Conservation (phyloP, 2,113 vertebrate species). For the Nycticryphes semicollaris region DNA sequence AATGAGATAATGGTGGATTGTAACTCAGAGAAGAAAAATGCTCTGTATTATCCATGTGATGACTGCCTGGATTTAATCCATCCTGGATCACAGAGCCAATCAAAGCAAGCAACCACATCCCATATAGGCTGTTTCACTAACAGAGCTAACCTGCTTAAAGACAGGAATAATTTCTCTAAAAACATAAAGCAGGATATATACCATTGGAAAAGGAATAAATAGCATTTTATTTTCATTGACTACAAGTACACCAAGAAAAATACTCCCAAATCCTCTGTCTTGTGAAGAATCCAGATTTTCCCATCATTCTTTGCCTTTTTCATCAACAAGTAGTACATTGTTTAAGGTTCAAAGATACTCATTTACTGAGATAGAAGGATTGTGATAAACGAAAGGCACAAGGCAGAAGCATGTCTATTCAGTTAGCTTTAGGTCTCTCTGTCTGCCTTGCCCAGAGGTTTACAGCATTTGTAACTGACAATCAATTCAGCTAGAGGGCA, state of each 20-base stretch:
- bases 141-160: background rate
- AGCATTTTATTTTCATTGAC: background rate
- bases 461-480: background rate
- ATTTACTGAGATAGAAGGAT: background rate
- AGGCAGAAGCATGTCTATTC: background rate
- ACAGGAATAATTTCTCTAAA: background rate
- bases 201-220: background rate
- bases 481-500: background rate
- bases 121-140: background rate
- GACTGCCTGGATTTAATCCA: background rate
- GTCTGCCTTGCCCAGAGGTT: background rate
- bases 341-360: background rate
- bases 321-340: background rate
- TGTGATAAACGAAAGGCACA: background rate
- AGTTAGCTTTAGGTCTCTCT: background rate
- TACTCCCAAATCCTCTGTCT: background rate
- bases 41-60: background rate
- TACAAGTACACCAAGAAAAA: background rate
- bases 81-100: background rate
- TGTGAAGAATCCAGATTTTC: background rate
- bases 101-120: background rate
- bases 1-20: background rate
- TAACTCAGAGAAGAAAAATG: slow-evolving; percentile 15
- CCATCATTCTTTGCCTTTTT: background rate
- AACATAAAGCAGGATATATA: background rate